Evolutionary conservation across 2,797 vertebrate genomes (phyloP).

Genomic region (Coluber constrictor): DNA sequence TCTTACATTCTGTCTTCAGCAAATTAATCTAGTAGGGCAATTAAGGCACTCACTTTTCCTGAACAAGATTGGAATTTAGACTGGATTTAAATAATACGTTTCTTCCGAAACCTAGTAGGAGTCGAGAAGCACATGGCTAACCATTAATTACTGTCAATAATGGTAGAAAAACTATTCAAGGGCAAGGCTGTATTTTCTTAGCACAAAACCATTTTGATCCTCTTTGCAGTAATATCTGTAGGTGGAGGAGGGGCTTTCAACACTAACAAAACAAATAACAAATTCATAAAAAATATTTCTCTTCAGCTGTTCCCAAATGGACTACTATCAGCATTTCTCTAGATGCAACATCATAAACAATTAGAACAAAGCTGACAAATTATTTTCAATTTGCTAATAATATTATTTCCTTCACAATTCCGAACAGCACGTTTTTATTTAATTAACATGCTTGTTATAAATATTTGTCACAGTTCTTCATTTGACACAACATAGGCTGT

Average conservation of each 20-base stretch:
- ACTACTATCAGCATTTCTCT: constrained; percentile 49
- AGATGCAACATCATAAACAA: constrained; percentile 52
- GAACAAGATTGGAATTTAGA: neutral
- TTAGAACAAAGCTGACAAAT: constrained; percentile 56
- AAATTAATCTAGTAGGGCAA: neutral
- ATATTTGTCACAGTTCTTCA: constrained; percentile 69
- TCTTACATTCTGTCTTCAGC: neutral
- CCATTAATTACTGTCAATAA: neutral
- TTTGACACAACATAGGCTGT: constrained; percentile 66
- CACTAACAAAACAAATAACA: neutral
- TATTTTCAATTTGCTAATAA: constrained; percentile 64
- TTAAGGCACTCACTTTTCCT: neutral
- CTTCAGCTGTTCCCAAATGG: neutral
- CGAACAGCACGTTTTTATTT: constrained; percentile 64
- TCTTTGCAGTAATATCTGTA: neutral
- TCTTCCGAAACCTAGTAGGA: neutral
- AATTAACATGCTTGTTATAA: constrained; percentile 74
- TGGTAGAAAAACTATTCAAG: neutral
- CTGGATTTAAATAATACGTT: neutral
- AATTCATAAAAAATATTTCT: neutral
- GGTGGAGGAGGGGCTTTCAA: neutral
- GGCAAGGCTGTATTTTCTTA: neutral
- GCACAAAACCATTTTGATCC: neutral
- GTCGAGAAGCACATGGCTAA: neutral
- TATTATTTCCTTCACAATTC: constrained; percentile 60